phyloP scores from a whole-genome alignment of 2,888 invertebrate genomes.

The Caenorhabditis afra region DNA sequence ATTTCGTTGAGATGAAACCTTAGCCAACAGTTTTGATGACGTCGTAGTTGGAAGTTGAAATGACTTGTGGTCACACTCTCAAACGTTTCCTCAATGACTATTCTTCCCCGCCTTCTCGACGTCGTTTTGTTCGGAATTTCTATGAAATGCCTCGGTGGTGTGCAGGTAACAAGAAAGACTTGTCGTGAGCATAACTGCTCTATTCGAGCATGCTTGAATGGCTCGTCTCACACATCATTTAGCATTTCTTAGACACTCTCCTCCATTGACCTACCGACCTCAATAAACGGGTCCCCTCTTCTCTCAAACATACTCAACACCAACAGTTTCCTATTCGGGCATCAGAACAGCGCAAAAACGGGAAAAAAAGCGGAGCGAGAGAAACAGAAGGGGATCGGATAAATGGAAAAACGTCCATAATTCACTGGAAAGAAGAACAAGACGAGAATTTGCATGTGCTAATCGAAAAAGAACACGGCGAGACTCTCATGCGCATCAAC shows the following conservation, averaged over 20 bases:
- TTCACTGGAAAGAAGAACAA: constrained; percentile 25
- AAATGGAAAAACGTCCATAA: not conserved
- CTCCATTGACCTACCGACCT: constrained; percentile 13
- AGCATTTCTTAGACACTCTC: constrained; percentile 44
- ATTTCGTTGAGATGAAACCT: no score
- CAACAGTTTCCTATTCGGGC: no score
- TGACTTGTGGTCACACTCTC: no score
- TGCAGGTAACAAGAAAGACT: constrained; percentile 29
- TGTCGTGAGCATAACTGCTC: constrained; percentile 55
- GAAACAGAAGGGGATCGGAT: constrained; percentile 13
- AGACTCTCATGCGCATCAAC: constrained; percentile 25
- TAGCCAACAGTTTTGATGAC: no score
- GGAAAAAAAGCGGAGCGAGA: no score
- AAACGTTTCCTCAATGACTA: constrained; percentile 26
- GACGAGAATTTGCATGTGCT: constrained; percentile 43
- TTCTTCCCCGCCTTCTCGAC: constrained; percentile 2
- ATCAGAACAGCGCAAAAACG: no score
- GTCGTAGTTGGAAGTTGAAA: no score
- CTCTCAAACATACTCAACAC: constrained; percentile 9
- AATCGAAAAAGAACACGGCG: constrained; percentile 27
- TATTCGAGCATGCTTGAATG: constrained; percentile 56
- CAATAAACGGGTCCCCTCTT: not conserved
- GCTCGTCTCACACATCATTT: constrained; percentile 62
- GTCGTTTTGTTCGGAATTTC: constrained; percentile 37
- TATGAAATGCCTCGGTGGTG: constrained; percentile 33